Conservation (phyloP, 1,140 invertebrate genomes). For the Hyposmocoma kahamanoa region DNA sequence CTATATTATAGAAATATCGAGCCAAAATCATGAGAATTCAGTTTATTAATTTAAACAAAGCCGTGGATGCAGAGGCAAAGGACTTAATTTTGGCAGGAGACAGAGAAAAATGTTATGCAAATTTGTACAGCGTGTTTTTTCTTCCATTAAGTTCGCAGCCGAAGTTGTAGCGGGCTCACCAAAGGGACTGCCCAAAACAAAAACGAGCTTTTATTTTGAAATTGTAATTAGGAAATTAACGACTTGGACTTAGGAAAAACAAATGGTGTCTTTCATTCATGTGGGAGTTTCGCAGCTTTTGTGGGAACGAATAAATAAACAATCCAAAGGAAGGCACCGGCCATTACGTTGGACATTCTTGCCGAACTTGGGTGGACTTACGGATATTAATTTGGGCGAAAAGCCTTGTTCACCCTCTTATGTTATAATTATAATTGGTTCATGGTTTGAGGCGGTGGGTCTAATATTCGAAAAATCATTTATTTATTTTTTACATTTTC, state of each 20-base stretch:
- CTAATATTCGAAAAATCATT: too few relatives aligned
- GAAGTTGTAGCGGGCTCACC: conserved; percentile 25
- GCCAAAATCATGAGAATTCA: too few relatives aligned
- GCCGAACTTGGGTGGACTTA: too few relatives aligned
- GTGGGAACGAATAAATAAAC: conserved; percentile 29
- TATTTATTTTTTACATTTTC: too few relatives aligned
- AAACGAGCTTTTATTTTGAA: conserved; percentile 57
- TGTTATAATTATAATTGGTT: too few relatives aligned
- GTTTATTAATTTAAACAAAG: conserved; percentile 60
- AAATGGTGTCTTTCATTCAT: conserved; percentile 47
- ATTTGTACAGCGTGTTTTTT: conserved; percentile 71
- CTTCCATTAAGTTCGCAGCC: conserved; percentile 62
- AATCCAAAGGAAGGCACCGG: too few relatives aligned
- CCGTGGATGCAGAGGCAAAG: conserved; percentile 42
- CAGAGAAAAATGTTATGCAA: conserved; percentile 69
- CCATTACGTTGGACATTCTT: too few relatives aligned
- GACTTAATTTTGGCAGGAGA: conserved; percentile 59
- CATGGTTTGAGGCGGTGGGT: too few relatives aligned
- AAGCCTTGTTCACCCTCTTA: too few relatives aligned
- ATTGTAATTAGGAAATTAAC: conserved; percentile 71
- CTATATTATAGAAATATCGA: too few relatives aligned
- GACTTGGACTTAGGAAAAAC: conserved; percentile 50
- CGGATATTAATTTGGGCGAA: too few relatives aligned
- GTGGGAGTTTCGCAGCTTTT: conserved; percentile 41
- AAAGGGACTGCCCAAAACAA: conserved; percentile 44